These are phyloP conservation scores for Pelodiscus sinensis DNA, from an alignment of 2,113 vertebrate species.

Conservation along the genomic window DNA sequence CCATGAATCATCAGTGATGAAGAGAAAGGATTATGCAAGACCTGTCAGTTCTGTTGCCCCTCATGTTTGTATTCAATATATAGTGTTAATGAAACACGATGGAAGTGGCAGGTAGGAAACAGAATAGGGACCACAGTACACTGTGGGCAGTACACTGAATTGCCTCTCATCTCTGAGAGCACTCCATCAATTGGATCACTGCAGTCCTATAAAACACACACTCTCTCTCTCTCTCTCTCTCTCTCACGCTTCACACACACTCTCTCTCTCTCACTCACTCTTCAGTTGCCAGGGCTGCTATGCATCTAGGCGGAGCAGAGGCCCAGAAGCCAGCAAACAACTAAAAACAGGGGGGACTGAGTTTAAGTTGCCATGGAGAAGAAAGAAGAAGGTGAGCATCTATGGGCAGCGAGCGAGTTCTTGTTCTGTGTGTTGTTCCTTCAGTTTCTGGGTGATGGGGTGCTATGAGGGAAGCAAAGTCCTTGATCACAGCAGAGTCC, in stretches of 20 bases:
- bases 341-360: not conserved
- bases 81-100: not conserved
- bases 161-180: not conserved
- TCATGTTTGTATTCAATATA: not conserved
- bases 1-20: fast-evolving
- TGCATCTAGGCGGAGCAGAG: not conserved
- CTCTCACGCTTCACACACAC: too few species aligned
- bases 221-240: too few species aligned
- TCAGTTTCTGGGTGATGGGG: not conserved
- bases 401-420: not conserved
- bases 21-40: not conserved
- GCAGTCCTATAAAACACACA: too few species aligned
- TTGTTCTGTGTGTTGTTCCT: not conserved
- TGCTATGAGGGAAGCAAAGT: not conserved
- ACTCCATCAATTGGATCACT: not conserved
- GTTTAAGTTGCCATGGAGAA: not conserved
- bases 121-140: not conserved
- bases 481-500: not conserved
- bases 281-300: not conserved
- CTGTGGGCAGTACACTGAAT: not conserved
- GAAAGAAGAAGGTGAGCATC: not conserved
- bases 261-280: too few species aligned
- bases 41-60: not conserved
- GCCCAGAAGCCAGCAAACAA: not conserved
- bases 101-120: not conserved